phyloP scores from a whole-genome alignment of 2,113 vertebrate genomes.

The Willisornis vidua region DNA sequence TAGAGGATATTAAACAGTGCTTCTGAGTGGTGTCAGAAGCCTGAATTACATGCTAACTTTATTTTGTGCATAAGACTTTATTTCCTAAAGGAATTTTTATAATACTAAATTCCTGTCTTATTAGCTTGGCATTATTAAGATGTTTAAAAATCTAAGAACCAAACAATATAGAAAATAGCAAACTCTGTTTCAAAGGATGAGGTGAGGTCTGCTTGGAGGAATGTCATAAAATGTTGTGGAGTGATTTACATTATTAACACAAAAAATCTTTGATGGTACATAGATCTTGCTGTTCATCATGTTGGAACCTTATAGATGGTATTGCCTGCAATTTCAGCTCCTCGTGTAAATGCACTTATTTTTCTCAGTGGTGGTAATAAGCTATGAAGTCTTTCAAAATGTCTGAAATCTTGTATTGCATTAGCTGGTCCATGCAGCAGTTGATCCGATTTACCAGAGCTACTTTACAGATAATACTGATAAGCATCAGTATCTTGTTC shows the following conservation, averaged over 20 bases:
- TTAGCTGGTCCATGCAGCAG: background rate
- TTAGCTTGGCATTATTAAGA: background rate
- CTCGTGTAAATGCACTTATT: background rate
- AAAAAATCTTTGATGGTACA: background rate
- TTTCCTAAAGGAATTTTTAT: background rate
- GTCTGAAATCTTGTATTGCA: background rate
- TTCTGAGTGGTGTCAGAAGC: background rate
- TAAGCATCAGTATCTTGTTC: background rate
- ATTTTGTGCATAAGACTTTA: background rate
- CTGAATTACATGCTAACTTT: background rate
- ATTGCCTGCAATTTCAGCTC: background rate
- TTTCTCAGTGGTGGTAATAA: background rate
- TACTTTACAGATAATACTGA: background rate
- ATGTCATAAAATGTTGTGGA: rapidly evolving
- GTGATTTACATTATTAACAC: background rate
- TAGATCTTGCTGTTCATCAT: background rate
- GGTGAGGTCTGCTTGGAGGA: background rate
- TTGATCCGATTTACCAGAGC: background rate
- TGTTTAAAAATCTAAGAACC: background rate
- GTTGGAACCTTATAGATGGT: background rate
- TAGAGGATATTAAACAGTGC: background rate
- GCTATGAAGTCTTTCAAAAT: background rate
- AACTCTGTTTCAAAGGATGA: background rate
- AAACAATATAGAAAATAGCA: background rate
- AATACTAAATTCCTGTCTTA: background rate